Evolutionary conservation across 2,113 vertebrate genomes (phyloP), one percentile per base, ranked within the genome.

Genomic region (Pollimyrus isidori): DNA sequence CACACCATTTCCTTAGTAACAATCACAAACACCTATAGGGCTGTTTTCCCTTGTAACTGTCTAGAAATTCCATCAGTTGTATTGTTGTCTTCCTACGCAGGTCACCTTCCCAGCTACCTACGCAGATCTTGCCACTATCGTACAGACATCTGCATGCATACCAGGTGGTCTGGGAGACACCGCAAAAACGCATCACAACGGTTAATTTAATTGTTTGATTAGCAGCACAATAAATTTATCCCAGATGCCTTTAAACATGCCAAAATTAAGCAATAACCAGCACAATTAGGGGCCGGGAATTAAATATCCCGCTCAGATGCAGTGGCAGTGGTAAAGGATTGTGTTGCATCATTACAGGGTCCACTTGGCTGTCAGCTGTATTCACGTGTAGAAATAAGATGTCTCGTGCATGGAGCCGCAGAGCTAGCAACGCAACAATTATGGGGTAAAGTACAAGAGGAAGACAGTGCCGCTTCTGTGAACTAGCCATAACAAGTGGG

Each of bases 321-420:
- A 49, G 85, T 56, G 3, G 49, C 85, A 87, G 49, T n/a, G 13
- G 85, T 87, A 53, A 52, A 87, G 50, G 50, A 39, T 39, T 13
- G 13, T 39, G 13, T 52, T 87, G 35, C 85, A 39, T 52, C 85
- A 53, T 19, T 35, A 53, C 48, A 35, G 17, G 49, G 85, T 87
- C 49, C 85, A 35, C 45, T 53, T 87, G 30, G 50, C 76, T 17
- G 88, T 82, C 88, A 50, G 73, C 69, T 53, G 35, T 15, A 89
- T 35, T 83, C 88, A 89, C 88, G 35, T 89, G 88, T 30, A 35
- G 9, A n/a, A 53, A 23, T 53, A 53, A 53, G 46, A 80, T 45
- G 73, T 17, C 48, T 56, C 21, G 95, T 95, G 93, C 94, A 95
- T 95, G 86, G 90, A 90, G 93, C 95, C 92, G 94, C 95, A 93